Percentiles rank a stretch among this genome's conserved stretches.
Conservation (phyloP, 2,888 invertebrate species). For the Pseudeuparius sepicola region DNA sequence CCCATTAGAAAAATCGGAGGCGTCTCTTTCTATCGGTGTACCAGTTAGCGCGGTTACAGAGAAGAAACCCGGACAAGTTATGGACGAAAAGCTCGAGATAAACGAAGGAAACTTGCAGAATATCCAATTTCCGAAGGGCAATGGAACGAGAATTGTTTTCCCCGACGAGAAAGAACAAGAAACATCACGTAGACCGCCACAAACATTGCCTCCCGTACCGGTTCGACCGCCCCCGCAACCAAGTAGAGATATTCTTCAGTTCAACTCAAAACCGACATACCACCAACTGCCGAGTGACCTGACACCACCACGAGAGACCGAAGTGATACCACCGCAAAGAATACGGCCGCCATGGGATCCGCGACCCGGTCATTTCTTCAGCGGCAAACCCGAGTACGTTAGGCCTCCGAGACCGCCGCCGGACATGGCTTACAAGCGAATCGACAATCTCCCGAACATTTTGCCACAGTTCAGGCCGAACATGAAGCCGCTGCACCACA, state of each 20-base stretch:
- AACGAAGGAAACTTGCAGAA: constrained; percentile 28
- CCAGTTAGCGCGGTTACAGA: constrained; percentile 34
- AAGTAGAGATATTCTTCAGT: constrained; percentile 33
- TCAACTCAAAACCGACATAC: constrained; percentile 38
- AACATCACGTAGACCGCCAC: constrained; percentile 24
- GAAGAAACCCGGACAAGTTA: constrained; percentile 39
- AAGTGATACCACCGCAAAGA: constrained; percentile 28
- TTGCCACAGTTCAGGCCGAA: constrained; percentile 63
- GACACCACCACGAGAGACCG: constrained; percentile 39
- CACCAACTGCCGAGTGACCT: constrained; percentile 40
- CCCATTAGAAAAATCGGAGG: constrained; percentile 36
- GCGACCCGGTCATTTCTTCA: constrained; percentile 38
- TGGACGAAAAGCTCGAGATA: constrained; percentile 34
- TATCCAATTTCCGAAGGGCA: constrained; percentile 29
- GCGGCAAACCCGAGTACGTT: constrained; percentile 38
- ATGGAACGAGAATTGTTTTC: constrained; percentile 34
- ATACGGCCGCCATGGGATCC: constrained; percentile 41
- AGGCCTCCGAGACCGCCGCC: constrained; percentile 35
- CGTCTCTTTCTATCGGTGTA: constrained; percentile 37
- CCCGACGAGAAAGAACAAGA: constrained; percentile 31
- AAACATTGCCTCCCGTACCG: constrained; percentile 22
- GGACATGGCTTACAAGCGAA: constrained; percentile 36
- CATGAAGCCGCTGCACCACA: constrained; percentile 40
- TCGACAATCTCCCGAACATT: constrained; percentile 51
- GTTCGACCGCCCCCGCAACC: constrained; percentile 20